Conservation (phyloP, 2,797 vertebrate species). For the Falco peregrinus region DNA sequence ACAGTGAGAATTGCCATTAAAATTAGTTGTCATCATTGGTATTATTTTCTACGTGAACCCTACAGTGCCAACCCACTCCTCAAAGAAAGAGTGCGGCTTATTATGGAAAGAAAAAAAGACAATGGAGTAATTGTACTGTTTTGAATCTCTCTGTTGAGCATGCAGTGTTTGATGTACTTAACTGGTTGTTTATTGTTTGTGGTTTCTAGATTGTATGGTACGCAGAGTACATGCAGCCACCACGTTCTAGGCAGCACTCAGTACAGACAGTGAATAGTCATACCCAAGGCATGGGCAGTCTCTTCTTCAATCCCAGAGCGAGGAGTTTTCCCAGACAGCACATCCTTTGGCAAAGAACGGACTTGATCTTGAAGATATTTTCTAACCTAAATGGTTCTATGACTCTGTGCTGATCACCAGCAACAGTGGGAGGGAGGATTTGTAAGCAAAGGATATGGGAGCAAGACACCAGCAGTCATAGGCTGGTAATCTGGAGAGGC, state of each 20-base stretch:
- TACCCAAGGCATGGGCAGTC: neutral
- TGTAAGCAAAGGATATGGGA: neutral
- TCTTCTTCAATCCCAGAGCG: neutral
- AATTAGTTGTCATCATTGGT: neutral
- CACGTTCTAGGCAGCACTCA: neutral
- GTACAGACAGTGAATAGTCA: neutral
- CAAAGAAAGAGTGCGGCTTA: neutral
- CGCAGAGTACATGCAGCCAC: neutral
- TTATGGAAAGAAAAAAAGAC: neutral
- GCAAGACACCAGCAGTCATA: neutral
- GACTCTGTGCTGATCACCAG: neutral
- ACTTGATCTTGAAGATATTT: too few relatives aligned
- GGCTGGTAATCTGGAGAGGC: neutral
- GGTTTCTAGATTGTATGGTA: neutral
- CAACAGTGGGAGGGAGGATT: neutral
- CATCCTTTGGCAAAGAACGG: neutral
- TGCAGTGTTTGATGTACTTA: neutral
- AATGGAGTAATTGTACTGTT: neutral
- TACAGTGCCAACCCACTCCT: neutral
- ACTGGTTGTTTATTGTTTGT: neutral
- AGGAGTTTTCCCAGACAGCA: neutral
- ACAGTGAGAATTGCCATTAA: neutral
- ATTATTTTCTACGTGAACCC: neutral
- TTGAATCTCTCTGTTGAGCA: neutral
- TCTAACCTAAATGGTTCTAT: too few relatives aligned